Evolutionary conservation across 2,888 invertebrate genomes (phyloP), one percentile per base, ranked within the genome.

Genomic region (Drosophila kokeensis): DNA sequence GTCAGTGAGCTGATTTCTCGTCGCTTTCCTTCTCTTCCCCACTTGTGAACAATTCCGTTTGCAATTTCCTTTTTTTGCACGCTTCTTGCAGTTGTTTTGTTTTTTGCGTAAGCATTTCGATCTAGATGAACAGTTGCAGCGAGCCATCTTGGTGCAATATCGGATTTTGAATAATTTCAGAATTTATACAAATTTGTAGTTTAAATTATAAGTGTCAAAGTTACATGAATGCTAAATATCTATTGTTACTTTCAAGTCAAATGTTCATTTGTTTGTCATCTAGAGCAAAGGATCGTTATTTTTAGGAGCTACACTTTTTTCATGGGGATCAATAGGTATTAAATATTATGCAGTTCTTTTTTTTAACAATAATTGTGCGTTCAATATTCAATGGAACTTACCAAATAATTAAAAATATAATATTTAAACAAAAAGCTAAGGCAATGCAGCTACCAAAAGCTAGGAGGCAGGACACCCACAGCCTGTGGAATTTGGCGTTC

Each of bases 401-500:
- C 6, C 4, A 38, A 24, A 36, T 38, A 13, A 21, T 38, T 18
- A 6, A 15, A 32, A 15, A 45, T 21, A 48, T 40, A 42, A 68
- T 38, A 36, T 42, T 27, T 30, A 24, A 38, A 27, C 4, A 27
- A 13, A 52, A 27, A 18, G 27, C 50, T 21, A 40, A 1, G 29
- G 29, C 18, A 42, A 68, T 45, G 60, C 2, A 68, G 34, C 77
- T 87, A 96, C 96, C 96, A 96, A 91, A 95, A 95, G 76, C 95
- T 94, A 1, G 93, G 90, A 10, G 95, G 93, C 42, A 97, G 90
- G 63, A 95, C 90, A 18, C 97, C 97, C 79, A 94, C 94, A 0
- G 97, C 97, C 61, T 95, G 94, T 21, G 95, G 94, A 79, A 98
- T 96, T 40, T 93, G 93, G 53, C 95, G 95, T 66, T 94, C 94